Percentiles rank a stretch among this genome's conserved stretches.
These are phyloP conservation scores for Athalia circularis DNA, from an alignment of 2,888 invertebrate genomes.

Conservation along the genomic window DNA sequence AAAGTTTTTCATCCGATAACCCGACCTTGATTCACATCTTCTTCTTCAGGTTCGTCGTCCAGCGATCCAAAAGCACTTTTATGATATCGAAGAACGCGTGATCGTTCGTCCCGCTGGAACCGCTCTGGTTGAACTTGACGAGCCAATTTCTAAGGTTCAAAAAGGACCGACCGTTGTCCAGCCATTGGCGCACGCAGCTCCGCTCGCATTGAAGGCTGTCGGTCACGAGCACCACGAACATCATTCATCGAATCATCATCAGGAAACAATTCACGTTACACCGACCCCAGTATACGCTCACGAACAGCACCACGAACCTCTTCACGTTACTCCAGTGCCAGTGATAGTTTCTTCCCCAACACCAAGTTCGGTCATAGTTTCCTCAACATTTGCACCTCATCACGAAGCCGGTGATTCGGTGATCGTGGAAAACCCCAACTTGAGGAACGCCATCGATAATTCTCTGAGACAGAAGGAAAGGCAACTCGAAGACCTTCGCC, in stretches of 20 bases:
- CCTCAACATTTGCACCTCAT: constrained; percentile 54
- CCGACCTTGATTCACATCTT: not conserved
- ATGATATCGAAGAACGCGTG: constrained; percentile 79
- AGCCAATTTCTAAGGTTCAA: constrained; percentile 77
- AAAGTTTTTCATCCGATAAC: not conserved
- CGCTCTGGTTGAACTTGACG: constrained; percentile 78
- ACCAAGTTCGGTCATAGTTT: constrained; percentile 48
- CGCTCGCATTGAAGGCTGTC: constrained; percentile 50
- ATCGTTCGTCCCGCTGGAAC: constrained; percentile 79
- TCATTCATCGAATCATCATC: constrained; percentile 55
- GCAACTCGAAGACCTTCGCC: constrained; percentile 48
- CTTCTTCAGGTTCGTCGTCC: constrained; percentile 76
- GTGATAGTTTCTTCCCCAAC: constrained; percentile 48
- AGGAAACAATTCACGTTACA: constrained; percentile 12
- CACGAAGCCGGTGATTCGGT: constrained; percentile 65
- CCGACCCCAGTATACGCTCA: constrained; percentile 49
- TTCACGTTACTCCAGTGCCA: constrained; percentile 52
- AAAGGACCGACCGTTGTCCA: constrained; percentile 74
- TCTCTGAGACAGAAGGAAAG: constrained; percentile 46
- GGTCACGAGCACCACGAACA: constrained; percentile 17
- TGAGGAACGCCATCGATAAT: constrained; percentile 54
- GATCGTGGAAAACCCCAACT: constrained; percentile 69
- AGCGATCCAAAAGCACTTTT: constrained; percentile 80
- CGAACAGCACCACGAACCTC: constrained; percentile 37
- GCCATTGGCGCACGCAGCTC: constrained; percentile 58